These are phyloP conservation scores for Dipodomys merriami DNA, from an alignment of 2,113 vertebrate genomes.

Conservation along the genomic window DNA sequence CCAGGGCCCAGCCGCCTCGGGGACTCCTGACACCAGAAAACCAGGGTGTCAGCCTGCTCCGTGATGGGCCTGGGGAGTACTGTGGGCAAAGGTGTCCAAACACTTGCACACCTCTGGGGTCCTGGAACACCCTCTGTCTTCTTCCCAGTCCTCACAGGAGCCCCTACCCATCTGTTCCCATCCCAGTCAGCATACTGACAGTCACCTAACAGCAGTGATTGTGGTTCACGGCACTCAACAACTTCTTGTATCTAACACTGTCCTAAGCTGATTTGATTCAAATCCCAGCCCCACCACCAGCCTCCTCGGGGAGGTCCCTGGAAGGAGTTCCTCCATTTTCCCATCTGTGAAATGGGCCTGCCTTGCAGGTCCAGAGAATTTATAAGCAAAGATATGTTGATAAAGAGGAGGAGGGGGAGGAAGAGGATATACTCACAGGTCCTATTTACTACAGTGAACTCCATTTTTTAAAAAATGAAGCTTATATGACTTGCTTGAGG, in stretches of 20 bases:
- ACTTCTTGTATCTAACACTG: neutral
- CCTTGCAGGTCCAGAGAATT: neutral
- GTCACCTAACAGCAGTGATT: neutral
- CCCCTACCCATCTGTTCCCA: conserved; percentile 7
- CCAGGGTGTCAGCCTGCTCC: neutral
- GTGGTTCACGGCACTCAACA: accelerated
- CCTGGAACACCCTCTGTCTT: neutral
- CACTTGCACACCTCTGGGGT: neutral
- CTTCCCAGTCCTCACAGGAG: neutral
- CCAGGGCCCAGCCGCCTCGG: neutral
- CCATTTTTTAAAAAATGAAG: neutral
- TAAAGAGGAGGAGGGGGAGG: accelerated
- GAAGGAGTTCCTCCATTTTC: neutral
- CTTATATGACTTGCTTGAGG: neutral
- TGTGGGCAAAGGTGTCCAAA: accelerated
- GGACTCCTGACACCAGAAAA: neutral
- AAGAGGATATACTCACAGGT: too few relatives aligned
- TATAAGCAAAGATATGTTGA: accelerated
- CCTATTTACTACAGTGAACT: neutral
- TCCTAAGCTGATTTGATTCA: neutral
- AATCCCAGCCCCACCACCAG: neutral
- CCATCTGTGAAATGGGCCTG: neutral
- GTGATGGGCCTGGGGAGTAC: neutral
- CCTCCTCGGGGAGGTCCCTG: neutral
- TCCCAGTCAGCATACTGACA: neutral